Evolutionary conservation across 1,140 invertebrate species (phyloP).

Genomic region (Piezodorus guildinii): DNA sequence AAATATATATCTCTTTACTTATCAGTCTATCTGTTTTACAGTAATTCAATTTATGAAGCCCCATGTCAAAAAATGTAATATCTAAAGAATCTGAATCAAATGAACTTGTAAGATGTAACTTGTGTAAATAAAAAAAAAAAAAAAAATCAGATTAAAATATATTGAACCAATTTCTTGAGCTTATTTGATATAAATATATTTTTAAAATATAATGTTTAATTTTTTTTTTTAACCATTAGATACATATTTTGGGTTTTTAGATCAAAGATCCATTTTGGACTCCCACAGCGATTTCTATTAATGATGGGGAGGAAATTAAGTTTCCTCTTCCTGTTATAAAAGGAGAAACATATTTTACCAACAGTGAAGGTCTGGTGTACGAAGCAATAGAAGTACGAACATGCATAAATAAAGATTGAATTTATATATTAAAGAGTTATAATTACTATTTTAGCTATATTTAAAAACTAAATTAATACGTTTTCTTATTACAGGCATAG

Average conservation of each 20-base stretch:
- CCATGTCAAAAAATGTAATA: no score
- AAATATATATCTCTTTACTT: background rate
- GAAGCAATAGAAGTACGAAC: background rate
- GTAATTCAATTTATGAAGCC: background rate
- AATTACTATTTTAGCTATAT: background rate
- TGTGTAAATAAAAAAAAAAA: no score
- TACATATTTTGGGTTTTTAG: background rate
- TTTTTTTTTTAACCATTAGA: background rate
- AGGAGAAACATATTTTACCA: background rate
- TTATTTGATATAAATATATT: background rate
- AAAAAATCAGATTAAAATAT: no score
- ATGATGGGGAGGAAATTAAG: background rate
- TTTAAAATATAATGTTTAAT: background rate
- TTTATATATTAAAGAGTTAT: background rate
- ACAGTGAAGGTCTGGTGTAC: background rate
- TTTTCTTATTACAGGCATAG: background rate
- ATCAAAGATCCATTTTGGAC: background rate
- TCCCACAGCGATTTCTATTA: background rate
- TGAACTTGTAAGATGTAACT: no score
- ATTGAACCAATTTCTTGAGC: background rate
- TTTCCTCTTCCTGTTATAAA: background rate
- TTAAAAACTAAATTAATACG: background rate
- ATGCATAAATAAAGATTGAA: background rate
- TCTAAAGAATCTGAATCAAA: no score
- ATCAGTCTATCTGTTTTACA: background rate